A percentile compares a stretch with the other conserved stretches of the same genome.
These are phyloP conservation scores for Australoheros scitulus DNA, from an alignment of 2,113 vertebrate species.

Conservation along the genomic window DNA sequence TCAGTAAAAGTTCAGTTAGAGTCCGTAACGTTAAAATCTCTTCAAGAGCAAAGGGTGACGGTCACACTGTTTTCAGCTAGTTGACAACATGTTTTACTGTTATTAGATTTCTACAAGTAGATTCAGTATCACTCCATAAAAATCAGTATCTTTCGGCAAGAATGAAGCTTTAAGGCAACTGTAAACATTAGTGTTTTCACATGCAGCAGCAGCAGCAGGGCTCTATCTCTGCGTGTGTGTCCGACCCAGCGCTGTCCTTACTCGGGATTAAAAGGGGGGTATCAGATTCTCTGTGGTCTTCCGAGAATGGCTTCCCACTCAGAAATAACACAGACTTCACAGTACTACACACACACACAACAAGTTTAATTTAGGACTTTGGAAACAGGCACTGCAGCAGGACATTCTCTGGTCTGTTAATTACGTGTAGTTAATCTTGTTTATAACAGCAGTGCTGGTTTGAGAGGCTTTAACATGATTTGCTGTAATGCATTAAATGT, in stretches of 20 bases:
- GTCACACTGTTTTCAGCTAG: background rate
- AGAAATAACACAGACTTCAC: slow-evolving; percentile 59
- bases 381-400: slow-evolving; percentile 15
- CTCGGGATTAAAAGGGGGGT: background rate
- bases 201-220: too few relatives aligned
- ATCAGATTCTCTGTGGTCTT: slow-evolving; percentile 60
- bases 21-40: background rate
- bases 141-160: background rate
- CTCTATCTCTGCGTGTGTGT: too few relatives aligned
- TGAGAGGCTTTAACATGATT: background rate
- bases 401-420: background rate
- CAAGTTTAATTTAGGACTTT: slow-evolving; percentile 42
- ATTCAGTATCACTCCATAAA: rapidly evolving
- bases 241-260: slow-evolving; percentile 19
- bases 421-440: background rate
- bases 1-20: background rate
- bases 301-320: slow-evolving; percentile 50
- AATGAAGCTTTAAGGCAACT: background rate
- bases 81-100: background rate
- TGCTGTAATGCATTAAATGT: background rate
- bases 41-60: background rate
- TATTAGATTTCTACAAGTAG: background rate
- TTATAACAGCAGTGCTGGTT: background rate
- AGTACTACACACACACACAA: slow-evolving; percentile 17
- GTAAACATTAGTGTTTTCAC: background rate